Conservation (phyloP, 1,140 invertebrate genomes). For the Tetraneura akinire region DNA sequence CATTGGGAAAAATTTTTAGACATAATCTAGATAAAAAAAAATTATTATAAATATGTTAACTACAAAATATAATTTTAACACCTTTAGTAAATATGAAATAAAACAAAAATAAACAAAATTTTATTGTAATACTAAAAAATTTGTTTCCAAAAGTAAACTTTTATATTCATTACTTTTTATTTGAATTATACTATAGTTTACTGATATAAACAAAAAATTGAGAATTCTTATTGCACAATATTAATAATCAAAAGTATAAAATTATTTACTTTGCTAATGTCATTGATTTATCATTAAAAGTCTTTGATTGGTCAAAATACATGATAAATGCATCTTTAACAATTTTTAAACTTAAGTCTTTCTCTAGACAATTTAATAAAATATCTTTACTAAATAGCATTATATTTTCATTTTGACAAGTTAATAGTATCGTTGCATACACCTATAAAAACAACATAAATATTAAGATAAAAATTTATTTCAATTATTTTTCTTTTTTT, state of each 20-base stretch:
- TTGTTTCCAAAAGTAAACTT: no score
- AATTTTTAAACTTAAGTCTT: conserved; percentile 6
- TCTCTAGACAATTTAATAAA: conserved; percentile 18
- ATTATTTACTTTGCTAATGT: conserved; percentile 31
- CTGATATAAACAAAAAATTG: not conserved
- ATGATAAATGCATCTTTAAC: conserved; percentile 32
- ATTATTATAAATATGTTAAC: not conserved
- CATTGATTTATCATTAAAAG: conserved; percentile 41
- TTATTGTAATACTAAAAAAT: no score
- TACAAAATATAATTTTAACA: no score
- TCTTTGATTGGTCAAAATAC: conserved; percentile 40
- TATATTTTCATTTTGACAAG: conserved; percentile 30
- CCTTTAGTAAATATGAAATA: no score
- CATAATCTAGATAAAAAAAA: conserved; percentile 33
- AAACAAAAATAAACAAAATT: no score
- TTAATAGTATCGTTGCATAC: conserved; percentile 5
- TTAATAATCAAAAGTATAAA: not conserved
- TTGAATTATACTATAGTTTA: not conserved
- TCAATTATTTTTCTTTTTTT: not conserved
- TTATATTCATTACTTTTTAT: no score
- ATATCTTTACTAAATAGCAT: conserved; percentile 36
- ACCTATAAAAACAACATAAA: conserved; percentile 26
- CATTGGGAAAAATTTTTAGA: conserved; percentile 31
- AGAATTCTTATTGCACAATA: not conserved
- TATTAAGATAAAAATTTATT: not conserved